phyloP scores from a whole-genome alignment of 2,113 vertebrate species.

The Verasper variegatus region DNA sequence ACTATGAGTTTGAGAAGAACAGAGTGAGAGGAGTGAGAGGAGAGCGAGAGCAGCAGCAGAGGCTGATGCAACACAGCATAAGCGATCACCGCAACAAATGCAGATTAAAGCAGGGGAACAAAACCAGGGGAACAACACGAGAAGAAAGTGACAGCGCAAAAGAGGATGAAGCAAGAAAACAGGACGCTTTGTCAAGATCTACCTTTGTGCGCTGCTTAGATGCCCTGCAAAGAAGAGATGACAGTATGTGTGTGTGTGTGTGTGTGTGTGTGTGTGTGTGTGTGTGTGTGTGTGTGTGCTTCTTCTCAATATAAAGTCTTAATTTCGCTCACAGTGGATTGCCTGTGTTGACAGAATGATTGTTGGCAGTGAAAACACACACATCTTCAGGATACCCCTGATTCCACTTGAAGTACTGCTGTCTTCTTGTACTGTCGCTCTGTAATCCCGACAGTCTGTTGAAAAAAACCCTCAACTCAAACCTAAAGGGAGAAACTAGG shows the following conservation, averaged over 20 bases:
- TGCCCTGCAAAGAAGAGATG: slow-evolving; percentile 36
- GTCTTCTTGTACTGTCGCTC: slow-evolving; percentile 18
- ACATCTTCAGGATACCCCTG: slow-evolving; percentile 31
- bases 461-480: background rate
- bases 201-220: slow-evolving; percentile 17
- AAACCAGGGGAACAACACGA: slow-evolving; percentile 13
- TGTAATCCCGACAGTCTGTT: slow-evolving; percentile 49
- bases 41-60: slow-evolving; percentile 16
- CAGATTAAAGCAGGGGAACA: slow-evolving; percentile 44
- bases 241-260: background rate
- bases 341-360: slow-evolving; percentile 16
- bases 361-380: slow-evolving; percentile 33
- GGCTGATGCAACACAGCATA: slow-evolving; percentile 35
- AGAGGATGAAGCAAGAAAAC: slow-evolving; percentile 39
- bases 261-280: background rate
- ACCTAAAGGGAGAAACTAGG: slow-evolving; percentile 40
- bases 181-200: slow-evolving; percentile 36
- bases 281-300: background rate
- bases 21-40: background rate
- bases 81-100: slow-evolving; percentile 33
- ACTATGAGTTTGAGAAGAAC: slow-evolving; percentile 33
- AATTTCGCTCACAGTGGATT: slow-evolving; percentile 12
- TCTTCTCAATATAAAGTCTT: slow-evolving; percentile 16
- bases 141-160: slow-evolving; percentile 32
- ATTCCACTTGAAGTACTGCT: slow-evolving; percentile 52